phyloP scores from a whole-genome alignment of 1,140 invertebrate genomes.

The Zaprionus kolodkinae region DNA sequence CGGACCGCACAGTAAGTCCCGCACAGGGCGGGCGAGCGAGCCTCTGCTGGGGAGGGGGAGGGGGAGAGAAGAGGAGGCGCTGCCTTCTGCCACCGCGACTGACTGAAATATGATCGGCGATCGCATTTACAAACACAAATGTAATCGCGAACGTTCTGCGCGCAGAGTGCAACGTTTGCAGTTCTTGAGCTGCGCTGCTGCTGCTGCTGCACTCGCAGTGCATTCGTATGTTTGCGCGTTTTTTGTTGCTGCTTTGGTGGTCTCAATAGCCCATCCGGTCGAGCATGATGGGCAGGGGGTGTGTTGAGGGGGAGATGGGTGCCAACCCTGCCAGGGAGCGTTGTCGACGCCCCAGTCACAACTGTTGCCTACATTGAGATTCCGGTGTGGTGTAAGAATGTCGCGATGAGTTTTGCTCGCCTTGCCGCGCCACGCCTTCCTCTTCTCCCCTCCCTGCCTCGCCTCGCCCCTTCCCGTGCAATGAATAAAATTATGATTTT shows the following conservation, averaged over 20 bases:
- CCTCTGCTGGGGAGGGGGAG: too few species aligned
- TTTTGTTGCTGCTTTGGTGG: constrained; percentile 65
- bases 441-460: background rate
- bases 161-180: constrained; percentile 7
- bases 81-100: constrained; percentile 40
- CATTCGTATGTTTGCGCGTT: constrained; percentile 63
- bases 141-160: constrained; percentile 42
- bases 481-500: constrained; percentile 52
- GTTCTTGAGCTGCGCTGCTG: constrained; percentile 2
- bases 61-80: background rate
- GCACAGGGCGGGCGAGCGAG: background rate
- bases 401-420: constrained; percentile 53
- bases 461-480: background rate
- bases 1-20: constrained; percentile 56
- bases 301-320: background rate
- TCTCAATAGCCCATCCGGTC: constrained; percentile 80
- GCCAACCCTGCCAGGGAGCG: background rate
- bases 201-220: constrained; percentile 30
- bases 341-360: constrained; percentile 79
- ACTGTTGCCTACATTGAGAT: constrained; percentile 78
- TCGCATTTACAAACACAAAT: constrained; percentile 73
- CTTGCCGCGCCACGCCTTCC: background rate
- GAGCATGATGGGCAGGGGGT: constrained; percentile 7
- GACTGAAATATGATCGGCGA: constrained; percentile 78
- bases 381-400: constrained; percentile 81